phyloP scores from a whole-genome alignment of 2,888 invertebrate species.

The Escarpia spicata region DNA sequence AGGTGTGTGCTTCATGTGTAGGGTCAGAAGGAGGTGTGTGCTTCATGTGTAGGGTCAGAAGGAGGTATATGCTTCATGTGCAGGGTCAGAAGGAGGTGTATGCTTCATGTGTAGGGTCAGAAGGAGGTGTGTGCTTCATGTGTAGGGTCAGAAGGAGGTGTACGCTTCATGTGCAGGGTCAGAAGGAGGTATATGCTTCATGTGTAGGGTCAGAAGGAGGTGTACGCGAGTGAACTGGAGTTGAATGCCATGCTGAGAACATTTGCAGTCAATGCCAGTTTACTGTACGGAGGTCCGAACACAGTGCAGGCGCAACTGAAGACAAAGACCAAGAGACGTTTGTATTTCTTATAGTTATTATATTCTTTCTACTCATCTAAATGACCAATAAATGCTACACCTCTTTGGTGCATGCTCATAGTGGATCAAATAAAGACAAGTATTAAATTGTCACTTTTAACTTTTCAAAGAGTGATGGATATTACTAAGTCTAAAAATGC shows the following conservation, averaged over 20 bases:
- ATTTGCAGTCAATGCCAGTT: slow-evolving; percentile 61
- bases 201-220: slow-evolving; percentile 50
- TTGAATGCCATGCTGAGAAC: slow-evolving; percentile 62
- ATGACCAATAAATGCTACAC: background rate
- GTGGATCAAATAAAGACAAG: background rate
- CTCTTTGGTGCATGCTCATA: background rate
- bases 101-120: slow-evolving; percentile 38
- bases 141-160: slow-evolving; percentile 51
- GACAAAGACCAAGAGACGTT: slow-evolving; percentile 59
- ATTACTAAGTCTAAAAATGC: background rate
- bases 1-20: slow-evolving; percentile 49
- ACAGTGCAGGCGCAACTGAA: slow-evolving; percentile 63
- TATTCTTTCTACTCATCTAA: background rate
- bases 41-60: too few species aligned
- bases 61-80: background rate
- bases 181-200: too few species aligned
- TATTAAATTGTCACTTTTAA: background rate
- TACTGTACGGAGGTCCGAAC: slow-evolving; percentile 64
- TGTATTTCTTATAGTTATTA: background rate
- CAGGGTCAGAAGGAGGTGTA: slow-evolving; percentile 54
- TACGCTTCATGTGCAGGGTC: slow-evolving; percentile 42
- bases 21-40: slow-evolving; percentile 56
- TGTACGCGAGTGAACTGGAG: slow-evolving; percentile 63
- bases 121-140: slow-evolving; percentile 51
- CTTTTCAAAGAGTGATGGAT: background rate